Base-by-base conservation (phyloP, 2,888 invertebrate species). In the Pristionchus exspectatus region DNA sequence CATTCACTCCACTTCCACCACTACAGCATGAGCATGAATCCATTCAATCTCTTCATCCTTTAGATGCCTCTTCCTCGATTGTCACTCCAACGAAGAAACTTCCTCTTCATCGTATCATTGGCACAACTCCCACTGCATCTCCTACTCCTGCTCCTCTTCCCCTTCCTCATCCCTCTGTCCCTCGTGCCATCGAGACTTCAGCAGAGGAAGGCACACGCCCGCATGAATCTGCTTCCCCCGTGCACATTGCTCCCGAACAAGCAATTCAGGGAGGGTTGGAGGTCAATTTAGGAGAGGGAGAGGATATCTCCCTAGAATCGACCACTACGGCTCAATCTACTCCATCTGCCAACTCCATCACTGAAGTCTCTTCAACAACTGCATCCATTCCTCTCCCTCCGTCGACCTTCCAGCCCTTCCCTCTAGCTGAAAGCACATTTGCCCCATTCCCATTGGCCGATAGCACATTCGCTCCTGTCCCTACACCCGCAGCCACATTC, bases 341-440 rank as follows among this genome's bases (percentile, higher is more conserved):
- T 38, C 44, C 50, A 14, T 54, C 54, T n/a, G 56, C 56, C 33
- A 81, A 81, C 12, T 66, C 72, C 1, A 63, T 89, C 59, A 12
- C 44, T 44, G 66, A 89, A 21, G 4, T 9, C 14, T 74, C 50
- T 7, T 14, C 90, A 88, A 83, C 72, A 89, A 81, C 54, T 63
- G 33, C 74, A 59, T 38, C 74, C 21, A n/a, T 50, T 30, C 77
- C 69, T 87, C 56, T 87, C 81, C 83, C 86, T 86, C 88, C 50
- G 56, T 69, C 83, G 63, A 21, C 44, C 9, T 33, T 50, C 74
- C 66, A 90, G 87, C 85, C 83, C 9, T 89, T 63, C 90, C 66
- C 89, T 77, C n/a, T 89, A 44, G 91, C 90, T 54, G 84, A 89
- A 63, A 84, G 88, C 74, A 90, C 90, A 21, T 81, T 81, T n/a